Evolutionary conservation across 2,888 invertebrate genomes (phyloP), one percentile per base, ranked within the genome.

Genomic region (Nemotelus pantherinus): DNA sequence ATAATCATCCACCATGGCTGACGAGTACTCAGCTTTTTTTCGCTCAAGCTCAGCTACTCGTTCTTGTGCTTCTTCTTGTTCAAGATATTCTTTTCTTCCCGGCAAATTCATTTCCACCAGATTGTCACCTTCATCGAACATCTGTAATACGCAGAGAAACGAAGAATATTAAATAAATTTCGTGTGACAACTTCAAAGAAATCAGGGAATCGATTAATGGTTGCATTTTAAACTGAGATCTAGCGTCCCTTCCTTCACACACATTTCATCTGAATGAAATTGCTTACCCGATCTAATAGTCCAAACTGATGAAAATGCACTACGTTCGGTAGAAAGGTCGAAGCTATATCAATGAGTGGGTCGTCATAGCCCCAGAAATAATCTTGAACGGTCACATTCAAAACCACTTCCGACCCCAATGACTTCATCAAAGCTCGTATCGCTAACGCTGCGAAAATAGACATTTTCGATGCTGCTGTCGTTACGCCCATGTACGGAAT

Each of bases 281-380:
- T 60, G 87, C 90, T 89, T 86, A 95, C 95, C 87, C 94, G 89
- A 83, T 95, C 95, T 81, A 96, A 87, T 65, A 96, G 88, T 0
- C 96, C 96, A 82, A 96, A 93, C 82, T 90, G 91, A n/a, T 89
- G 88, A 82, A 95, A 95, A 82, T 94, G 91, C 10, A 96, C 93
- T 89, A 94, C 93, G 63, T 53, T 60, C 0, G 95, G 95, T 39
- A 95, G 84, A 58, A 94, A 85, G 43, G 88, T 90, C 81, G 93
- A 90, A 0, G 94, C 94, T 50, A 94, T 84, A 2, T 88, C 87
- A 68, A 96, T 91, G 63, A 96, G 83, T 0, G 90, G 89, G 83
- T 96, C 95, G 2, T 94, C 90, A 84, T 95, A 95, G 0, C 95
- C 95, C 94, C 94, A 95, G 10, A 95, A 86, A 83, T 92, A 93